phyloP scores from a whole-genome alignment of 1,140 invertebrate genomes.

The Sweltsa coloradensis region DNA sequence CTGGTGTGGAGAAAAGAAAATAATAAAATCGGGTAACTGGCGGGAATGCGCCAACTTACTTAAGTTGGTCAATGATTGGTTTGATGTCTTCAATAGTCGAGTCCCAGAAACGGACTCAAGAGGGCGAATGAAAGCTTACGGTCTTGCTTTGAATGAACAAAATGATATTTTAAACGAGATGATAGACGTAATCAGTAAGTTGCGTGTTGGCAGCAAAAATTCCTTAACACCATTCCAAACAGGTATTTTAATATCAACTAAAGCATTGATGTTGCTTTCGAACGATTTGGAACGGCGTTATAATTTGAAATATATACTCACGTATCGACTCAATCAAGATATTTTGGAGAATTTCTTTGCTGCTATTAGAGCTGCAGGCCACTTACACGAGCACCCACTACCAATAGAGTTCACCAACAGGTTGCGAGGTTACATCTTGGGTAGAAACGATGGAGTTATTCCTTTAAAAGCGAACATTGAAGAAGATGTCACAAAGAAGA shows the following conservation, averaged over 20 bases:
- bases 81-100: conserved; percentile 14
- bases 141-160: conserved; percentile 7
- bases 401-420: conserved; percentile 20
- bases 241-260: conserved; percentile 16
- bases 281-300: background rate
- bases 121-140: background rate
- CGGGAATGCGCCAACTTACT: conserved; percentile 2
- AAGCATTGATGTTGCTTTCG: conserved; percentile 19
- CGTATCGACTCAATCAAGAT: conserved; percentile 10
- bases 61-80: conserved; percentile 11
- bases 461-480: background rate
- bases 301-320: conserved; percentile 10
- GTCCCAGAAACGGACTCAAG: background rate
- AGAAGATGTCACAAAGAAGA: background rate
- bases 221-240: conserved; percentile 4
- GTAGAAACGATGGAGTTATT: conserved; percentile 2
- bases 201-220: background rate
- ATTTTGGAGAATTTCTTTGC: conserved; percentile 8
- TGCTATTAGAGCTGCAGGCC: conserved; percentile 4
- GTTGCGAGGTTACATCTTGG: conserved; percentile 18
- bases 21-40: background rate
- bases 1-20: background rate
- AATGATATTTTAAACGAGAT: conserved; percentile 7
- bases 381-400: conserved; percentile 17
- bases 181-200: background rate